phyloP scores from a whole-genome alignment of 1,140 invertebrate species.

The Musca domestica region DNA sequence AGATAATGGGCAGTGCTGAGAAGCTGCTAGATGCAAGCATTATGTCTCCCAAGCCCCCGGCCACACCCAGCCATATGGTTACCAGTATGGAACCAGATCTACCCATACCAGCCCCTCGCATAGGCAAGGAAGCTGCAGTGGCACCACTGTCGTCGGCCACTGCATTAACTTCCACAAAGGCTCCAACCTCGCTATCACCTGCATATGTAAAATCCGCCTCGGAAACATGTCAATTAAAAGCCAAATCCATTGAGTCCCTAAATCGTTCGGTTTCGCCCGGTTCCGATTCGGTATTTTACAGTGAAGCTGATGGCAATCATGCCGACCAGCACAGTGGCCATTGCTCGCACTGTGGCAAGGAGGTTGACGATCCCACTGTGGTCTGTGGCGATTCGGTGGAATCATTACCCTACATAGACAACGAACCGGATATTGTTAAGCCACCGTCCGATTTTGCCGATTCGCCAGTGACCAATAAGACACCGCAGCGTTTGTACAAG shows the following conservation, averaged over 20 bases:
- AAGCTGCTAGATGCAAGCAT: constrained; percentile 43
- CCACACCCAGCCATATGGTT: constrained; percentile 9
- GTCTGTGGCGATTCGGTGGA: constrained; percentile 54
- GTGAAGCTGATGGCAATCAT: constrained; percentile 65
- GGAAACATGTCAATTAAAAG: constrained; percentile 64
- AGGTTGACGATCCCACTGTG: constrained; percentile 60
- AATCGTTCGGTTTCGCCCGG: constrained; percentile 76
- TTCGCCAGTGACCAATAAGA: constrained; percentile 66
- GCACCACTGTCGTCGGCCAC: constrained; percentile 31
- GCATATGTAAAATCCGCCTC: constrained; percentile 41
- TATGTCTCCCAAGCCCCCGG: constrained; percentile 11
- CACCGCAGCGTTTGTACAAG: constrained; percentile 65
- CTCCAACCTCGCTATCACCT: constrained; percentile 14
- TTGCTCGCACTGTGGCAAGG: constrained; percentile 78
- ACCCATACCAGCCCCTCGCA: background rate
- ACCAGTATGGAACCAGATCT: constrained; percentile 9
- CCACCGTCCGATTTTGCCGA: constrained; percentile 84
- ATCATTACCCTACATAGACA: constrained; percentile 45
- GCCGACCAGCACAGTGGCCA: constrained; percentile 54
- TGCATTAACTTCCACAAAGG: constrained; percentile 28
- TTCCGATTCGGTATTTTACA: constrained; percentile 85
- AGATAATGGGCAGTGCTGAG: constrained; percentile 37
- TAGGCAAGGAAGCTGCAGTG: constrained; percentile 2
- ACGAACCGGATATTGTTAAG: constrained; percentile 72
- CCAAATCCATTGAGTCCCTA: constrained; percentile 79